phyloP scores from a whole-genome alignment of 2,797 vertebrate genomes.

The Halcyon chelicuti region DNA sequence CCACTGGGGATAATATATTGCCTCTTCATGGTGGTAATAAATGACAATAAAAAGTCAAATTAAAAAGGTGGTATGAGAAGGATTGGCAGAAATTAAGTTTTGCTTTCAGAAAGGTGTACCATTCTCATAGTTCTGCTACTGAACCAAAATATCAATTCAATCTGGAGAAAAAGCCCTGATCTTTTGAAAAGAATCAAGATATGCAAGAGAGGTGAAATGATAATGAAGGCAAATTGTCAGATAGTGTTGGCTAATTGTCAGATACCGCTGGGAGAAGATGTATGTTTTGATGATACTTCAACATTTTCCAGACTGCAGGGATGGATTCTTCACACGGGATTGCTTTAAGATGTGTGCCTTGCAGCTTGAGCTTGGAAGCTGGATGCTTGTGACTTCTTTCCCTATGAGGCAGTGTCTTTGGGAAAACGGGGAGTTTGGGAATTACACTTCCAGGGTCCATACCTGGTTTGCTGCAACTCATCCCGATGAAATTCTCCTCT shows the following conservation, averaged over 20 bases:
- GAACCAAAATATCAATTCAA: not conserved
- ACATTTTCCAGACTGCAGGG: not conserved
- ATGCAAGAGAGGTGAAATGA: not conserved
- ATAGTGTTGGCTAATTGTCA: not conserved
- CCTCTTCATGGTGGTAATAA: not conserved
- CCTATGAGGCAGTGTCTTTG: not conserved
- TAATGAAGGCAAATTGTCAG: not conserved
- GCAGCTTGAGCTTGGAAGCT: not conserved
- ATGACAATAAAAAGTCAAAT: not conserved
- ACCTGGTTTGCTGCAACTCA: rapidly evolving
- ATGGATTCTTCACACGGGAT: not conserved
- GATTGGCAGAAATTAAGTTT: not conserved
- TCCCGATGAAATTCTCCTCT: not conserved
- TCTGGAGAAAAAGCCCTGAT: not conserved
- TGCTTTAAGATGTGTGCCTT: not conserved
- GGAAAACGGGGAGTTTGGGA: not conserved
- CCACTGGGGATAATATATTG: not conserved
- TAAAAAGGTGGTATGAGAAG: not conserved
- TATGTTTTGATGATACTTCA: not conserved
- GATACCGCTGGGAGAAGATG: not conserved
- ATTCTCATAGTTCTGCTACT: not conserved
- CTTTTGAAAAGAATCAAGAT: not conserved
- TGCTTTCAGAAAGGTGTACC: not conserved
- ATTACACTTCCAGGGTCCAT: not conserved
- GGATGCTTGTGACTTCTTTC: not conserved